Conservation (phyloP, 92 coral and sea anemone genomes). For the Palythoa grandiflora region DNA sequence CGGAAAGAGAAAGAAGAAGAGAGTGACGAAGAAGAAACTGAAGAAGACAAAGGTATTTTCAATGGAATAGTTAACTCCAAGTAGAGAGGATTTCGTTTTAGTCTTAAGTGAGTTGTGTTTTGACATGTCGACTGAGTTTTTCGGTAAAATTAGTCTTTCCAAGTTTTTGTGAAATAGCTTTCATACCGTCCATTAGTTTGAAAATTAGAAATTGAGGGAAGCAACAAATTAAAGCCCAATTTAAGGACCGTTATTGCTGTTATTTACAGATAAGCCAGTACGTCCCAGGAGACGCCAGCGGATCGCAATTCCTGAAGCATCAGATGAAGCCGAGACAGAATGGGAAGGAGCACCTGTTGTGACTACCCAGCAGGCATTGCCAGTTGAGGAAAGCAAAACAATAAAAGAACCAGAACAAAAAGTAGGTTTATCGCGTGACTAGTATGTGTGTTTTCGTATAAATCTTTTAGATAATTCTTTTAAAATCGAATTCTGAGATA, state of each 20-base stretch:
- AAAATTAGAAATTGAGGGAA: no score
- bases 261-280: constrained; percentile 66
- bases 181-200: no score
- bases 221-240: not conserved
- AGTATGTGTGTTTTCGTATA: not conserved
- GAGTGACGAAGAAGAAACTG: constrained; percentile 66
- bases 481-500: no score
- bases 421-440: constrained; percentile 7
- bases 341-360: constrained; percentile 98
- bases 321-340: constrained; percentile 76
- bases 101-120: no score
- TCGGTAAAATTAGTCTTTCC: no score
- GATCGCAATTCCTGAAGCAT: constrained; percentile 74
- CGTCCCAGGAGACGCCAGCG: constrained; percentile 89
- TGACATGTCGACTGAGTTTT: no score
- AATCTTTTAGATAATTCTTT: no score
- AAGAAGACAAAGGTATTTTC: constrained; percentile 67
- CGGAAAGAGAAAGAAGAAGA: constrained; percentile 71
- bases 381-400: constrained; percentile 37
- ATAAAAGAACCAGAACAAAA: constrained; percentile 24
- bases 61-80: constrained; percentile 7
- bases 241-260: not conserved
- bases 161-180: no score
- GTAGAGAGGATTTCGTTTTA: no score
- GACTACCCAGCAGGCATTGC: constrained; percentile 32